Evolutionary conservation across 1,140 invertebrate genomes (phyloP).

Genomic region (Eupristina koningsbergeri): DNA sequence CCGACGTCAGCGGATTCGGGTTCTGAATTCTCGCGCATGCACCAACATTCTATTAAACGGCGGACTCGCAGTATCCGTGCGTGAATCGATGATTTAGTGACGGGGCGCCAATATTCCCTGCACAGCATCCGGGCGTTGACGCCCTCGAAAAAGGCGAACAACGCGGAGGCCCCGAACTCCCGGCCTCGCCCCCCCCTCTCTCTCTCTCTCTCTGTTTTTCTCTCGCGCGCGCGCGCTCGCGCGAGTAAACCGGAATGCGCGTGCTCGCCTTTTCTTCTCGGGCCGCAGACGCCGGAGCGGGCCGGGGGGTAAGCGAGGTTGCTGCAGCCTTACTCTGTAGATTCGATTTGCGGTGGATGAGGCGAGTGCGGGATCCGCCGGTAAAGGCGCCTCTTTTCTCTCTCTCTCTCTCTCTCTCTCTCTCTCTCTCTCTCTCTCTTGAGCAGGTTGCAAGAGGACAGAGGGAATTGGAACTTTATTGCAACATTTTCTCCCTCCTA

Average conservation of each 20-base stretch:
- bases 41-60: not conserved
- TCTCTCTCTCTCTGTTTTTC: not conserved
- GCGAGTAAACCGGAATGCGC: not conserved
- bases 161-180: slow-evolving; percentile 15
- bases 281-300: too few species aligned
- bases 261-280: not conserved
- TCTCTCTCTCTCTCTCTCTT: not conserved
- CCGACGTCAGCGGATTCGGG: not conserved
- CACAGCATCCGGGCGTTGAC: not conserved
- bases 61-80: not conserved
- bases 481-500: not conserved
- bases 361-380: too few species aligned
- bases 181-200: not conserved
- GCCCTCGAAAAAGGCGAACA: slow-evolving; percentile 21
- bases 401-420: not conserved
- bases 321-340: not conserved
- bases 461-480: not conserved
- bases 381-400: not conserved
- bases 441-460: not conserved
- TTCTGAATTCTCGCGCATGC: slow-evolving; percentile 7
- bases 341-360: not conserved
- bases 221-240: not conserved
- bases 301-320: not conserved
- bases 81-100: slow-evolving; percentile 11
- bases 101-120: not conserved